phyloP scores from a whole-genome alignment of 1,140 invertebrate species.

The Caenorhabditis inopinata region DNA sequence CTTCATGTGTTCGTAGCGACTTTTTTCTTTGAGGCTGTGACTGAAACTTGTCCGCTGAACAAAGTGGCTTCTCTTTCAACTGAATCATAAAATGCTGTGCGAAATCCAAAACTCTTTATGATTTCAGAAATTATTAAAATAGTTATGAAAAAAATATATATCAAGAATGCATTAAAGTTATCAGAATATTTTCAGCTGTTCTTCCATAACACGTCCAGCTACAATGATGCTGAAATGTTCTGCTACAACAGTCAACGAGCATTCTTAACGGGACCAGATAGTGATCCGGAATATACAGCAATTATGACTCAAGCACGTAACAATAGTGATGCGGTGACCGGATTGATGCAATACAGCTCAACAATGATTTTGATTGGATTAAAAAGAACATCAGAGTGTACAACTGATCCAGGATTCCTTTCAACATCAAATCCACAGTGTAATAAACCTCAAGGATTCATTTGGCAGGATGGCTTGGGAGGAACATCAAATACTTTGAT shows the following conservation, averaged over 20 bases:
- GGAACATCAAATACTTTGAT: neutral
- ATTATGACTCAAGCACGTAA: neutral
- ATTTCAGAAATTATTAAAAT: too few species aligned
- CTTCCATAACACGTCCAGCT: neutral
- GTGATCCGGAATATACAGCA: neutral
- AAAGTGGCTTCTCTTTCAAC: too few species aligned
- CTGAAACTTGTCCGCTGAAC: too few species aligned
- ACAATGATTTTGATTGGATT: conserved; percentile 8
- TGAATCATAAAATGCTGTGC: too few species aligned
- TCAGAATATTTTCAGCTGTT: neutral
- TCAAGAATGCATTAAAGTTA: neutral
- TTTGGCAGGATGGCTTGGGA: neutral
- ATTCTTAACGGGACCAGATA: neutral
- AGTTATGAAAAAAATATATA: too few species aligned
- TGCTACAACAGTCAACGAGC: neutral
- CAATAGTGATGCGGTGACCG: neutral
- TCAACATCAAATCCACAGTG: neutral
- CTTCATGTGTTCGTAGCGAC: too few species aligned
- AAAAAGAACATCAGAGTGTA: neutral
- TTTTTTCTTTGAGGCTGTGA: too few species aligned
- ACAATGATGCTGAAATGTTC: neutral
- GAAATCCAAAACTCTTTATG: neutral
- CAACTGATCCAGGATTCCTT: too few species aligned
- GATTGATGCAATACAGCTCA: neutral
- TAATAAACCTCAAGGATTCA: neutral